phyloP scores from a whole-genome alignment of 1,140 invertebrate genomes.

The Eumaeus atala region DNA sequence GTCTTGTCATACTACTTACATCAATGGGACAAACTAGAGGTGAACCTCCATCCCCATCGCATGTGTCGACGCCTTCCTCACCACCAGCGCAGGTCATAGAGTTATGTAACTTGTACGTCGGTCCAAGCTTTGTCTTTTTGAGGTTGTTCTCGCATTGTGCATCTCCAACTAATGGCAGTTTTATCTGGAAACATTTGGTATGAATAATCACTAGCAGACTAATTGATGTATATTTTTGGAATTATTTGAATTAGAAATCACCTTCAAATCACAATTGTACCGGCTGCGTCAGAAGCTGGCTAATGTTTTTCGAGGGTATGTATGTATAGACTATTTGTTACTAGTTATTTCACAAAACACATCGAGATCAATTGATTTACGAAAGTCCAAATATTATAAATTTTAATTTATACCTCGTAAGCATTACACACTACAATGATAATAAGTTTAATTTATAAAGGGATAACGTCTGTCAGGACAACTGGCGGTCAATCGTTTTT shows the following conservation, averaged over 20 bases:
- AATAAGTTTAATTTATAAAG: no score
- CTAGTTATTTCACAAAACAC: no score
- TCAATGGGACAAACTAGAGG: constrained; percentile 20
- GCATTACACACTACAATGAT: no score
- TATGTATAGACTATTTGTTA: not conserved
- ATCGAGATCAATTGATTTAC: no score
- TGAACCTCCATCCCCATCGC: constrained; percentile 21
- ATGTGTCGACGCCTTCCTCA: constrained; percentile 17
- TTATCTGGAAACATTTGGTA: constrained; percentile 11
- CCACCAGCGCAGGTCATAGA: constrained; percentile 23
- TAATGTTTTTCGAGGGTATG: not conserved
- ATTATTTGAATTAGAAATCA: not conserved
- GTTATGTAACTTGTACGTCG: constrained; percentile 13
- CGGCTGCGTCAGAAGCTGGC: not conserved
- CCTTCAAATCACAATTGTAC: no score
- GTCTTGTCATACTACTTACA: constrained; percentile 11
- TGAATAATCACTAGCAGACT: not conserved
- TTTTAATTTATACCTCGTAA: no score
- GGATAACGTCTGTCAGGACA: no score
- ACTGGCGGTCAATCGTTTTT: no score
- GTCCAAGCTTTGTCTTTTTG: constrained; percentile 15
- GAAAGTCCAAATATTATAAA: no score
- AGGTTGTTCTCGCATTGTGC: constrained; percentile 16
- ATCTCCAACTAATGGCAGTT: constrained; percentile 9
- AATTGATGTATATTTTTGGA: not conserved